These are phyloP conservation scores for Callosobruchus maculatus DNA, from an alignment of 2,888 invertebrate genomes.

Conservation along the genomic window DNA sequence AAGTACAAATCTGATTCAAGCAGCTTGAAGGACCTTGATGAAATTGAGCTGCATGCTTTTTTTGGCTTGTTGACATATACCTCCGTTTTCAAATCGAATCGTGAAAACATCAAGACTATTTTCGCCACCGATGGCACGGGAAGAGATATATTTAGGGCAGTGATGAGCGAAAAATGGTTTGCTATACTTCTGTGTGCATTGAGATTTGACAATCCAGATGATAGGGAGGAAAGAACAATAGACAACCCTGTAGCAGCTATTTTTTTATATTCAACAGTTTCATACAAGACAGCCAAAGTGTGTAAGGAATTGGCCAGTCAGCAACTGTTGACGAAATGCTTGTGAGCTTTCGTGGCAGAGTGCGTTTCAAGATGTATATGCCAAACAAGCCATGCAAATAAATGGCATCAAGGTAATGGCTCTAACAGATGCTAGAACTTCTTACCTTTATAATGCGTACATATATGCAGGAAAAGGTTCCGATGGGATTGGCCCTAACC, in stretches of 20 bases:
- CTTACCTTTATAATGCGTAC: slow-evolving; percentile 28
- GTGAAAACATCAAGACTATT: slow-evolving; percentile 15
- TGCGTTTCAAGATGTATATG: no score
- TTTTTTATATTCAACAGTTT: slow-evolving; percentile 12
- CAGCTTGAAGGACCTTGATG: slow-evolving; percentile 10
- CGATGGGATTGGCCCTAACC: slow-evolving; percentile 28
- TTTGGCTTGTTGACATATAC: slow-evolving; percentile 19
- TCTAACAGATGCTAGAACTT: slow-evolving; percentile 27
- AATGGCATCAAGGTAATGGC: slow-evolving; percentile 36
- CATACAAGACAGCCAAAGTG: slow-evolving; percentile 8
- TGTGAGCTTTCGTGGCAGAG: no score
- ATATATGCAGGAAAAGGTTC: slow-evolving; percentile 32
- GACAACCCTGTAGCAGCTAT: slow-evolving; percentile 18
- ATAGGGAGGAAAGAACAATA: slow-evolving; percentile 16
- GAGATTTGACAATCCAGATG: slow-evolving; percentile 22
- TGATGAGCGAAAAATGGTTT: slow-evolving; percentile 17
- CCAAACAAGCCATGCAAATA: slow-evolving; percentile 32
- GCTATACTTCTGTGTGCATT: slow-evolving; percentile 11
- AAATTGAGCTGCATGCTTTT: slow-evolving; percentile 19
- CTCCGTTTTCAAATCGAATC: slow-evolving; percentile 17
- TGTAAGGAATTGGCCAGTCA: no score
- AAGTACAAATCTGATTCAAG: slow-evolving; percentile 6
- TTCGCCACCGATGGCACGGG: slow-evolving; percentile 24
- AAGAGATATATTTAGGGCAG: slow-evolving; percentile 18
- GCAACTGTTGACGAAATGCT: no score